These are phyloP conservation scores for Pygoscelis adeliae DNA, from an alignment of 2,113 vertebrate genomes.

Conservation along the genomic window DNA sequence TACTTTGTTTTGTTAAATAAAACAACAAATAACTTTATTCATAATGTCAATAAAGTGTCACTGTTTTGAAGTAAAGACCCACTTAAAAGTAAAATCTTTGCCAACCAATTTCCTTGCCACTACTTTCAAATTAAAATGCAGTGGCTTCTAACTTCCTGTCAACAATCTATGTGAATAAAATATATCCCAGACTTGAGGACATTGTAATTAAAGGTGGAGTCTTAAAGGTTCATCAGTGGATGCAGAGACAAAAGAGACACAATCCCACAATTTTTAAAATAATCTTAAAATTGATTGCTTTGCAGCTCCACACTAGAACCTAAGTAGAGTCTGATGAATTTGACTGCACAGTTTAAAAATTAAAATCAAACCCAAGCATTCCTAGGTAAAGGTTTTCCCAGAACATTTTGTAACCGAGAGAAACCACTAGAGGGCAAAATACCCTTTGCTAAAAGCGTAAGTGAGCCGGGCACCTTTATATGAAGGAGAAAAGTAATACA, in stretches of 20 bases:
- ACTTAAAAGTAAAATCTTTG: neutral
- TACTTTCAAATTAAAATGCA: neutral
- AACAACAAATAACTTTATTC: neutral
- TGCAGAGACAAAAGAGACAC: neutral
- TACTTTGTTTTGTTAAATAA: neutral
- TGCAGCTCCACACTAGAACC: neutral
- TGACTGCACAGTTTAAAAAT: neutral
- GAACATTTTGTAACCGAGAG: neutral
- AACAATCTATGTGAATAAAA: neutral
- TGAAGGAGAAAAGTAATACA: neutral
- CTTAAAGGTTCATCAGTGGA: neutral
- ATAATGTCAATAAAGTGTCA: neutral
- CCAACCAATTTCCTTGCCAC: neutral
- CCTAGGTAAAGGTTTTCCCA: neutral
- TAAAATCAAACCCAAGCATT: neutral
- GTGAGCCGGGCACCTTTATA: neutral
- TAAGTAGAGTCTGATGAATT: neutral
- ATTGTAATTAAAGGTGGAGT: neutral
- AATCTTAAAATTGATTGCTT: neutral
- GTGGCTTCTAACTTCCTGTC: neutral
- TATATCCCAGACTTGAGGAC: neutral
- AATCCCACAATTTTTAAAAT: neutral
- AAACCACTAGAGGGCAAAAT: slow-evolving; percentile 76
- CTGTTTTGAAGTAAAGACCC: neutral
- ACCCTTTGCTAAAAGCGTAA: slow-evolving; percentile 37